Base-by-base conservation (phyloP, 2,888 invertebrate species). In the Coecobrya sp. region DNA sequence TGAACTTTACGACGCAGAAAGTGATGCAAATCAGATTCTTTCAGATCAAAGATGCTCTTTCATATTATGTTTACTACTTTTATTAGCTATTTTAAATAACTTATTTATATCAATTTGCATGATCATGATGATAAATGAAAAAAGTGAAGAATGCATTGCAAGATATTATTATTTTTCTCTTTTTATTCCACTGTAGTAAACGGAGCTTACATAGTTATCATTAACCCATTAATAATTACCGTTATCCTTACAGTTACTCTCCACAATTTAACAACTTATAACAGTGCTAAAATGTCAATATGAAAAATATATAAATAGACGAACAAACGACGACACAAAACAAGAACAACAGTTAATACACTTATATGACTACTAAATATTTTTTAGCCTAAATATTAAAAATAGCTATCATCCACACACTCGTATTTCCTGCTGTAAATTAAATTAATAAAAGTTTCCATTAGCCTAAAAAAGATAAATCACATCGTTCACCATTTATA, bases 261-360 rank as follows among this genome's bases (percentile, higher is more conserved):
- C 1, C 49, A 42, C 55, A 59, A 42, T 70, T 49, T 86, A 65
- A 68, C 36, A 70, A 62, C 86, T 52, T 55, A 49, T 36, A 65
- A 27, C 11, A 30, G 16, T 73, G 42, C 76, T 76, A 76, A 27
- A 42, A 30, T 88, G 76, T 79, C 82, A 89, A 89, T 89, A 89
- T 89, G 89, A 89, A 89, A 89, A 89, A 89, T 89, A 89, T 89
- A 89, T 89, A 89, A 89, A 89, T 89, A 89, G 70, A 62, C 89
- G 52, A 65, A 25, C 22, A 88, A 16, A 70, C 45, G 68, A 79
- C 59, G 30, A 70, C 59, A 76, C 22, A 76, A 70, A 30, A 70
- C 70, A 70, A 70, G n/a, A 19, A 84, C 68, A 68, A 82, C 16
- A n/a, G 30, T 52, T 22, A n/a, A 27, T 49, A 27, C 65, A 36